A percentile compares a stretch with the other conserved stretches of the same genome.
Conservation (phyloP, 64 coral and sea anemone genomes). For the Hydrozoanthus tunicans region DNA sequence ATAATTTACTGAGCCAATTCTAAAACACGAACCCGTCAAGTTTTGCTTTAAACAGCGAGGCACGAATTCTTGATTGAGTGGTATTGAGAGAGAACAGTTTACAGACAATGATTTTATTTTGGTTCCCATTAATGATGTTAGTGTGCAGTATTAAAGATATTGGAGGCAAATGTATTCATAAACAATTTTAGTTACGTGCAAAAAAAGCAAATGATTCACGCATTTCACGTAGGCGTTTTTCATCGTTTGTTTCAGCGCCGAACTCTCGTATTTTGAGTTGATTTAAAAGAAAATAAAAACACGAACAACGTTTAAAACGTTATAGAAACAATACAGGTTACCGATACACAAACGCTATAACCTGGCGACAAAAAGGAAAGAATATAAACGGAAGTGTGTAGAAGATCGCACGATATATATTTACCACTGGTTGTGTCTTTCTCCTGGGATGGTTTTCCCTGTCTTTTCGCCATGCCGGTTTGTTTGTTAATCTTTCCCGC, state of each 20-base stretch:
- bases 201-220: slow-evolving; percentile 2
- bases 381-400: slow-evolving; percentile 20
- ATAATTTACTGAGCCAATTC: neutral
- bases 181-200: too few relatives aligned
- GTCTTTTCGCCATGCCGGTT: slow-evolving; percentile 90
- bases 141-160: too few relatives aligned
- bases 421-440: slow-evolving; percentile 92
- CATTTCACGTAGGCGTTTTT: slow-evolving; percentile 1
- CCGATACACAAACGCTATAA: neutral
- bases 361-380: slow-evolving; percentile 7
- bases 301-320: neutral
- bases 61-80: neutral
- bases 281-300: slow-evolving; percentile 3
- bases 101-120: too few relatives aligned
- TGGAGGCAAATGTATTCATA: too few relatives aligned
- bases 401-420: neutral
- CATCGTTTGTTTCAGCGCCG: neutral
- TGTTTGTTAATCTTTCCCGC: slow-evolving; percentile 76
- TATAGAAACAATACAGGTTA: neutral
- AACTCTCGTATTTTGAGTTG: neutral
- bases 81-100: slow-evolving; percentile 9
- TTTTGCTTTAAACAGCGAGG: neutral
- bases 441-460: slow-evolving; percentile 55
- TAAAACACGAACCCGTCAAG: slow-evolving; percentile 27
- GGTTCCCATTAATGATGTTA: too few relatives aligned